Base-by-base conservation (phyloP, 2,113 vertebrate species). In the Mandrillus leucophaeus region DNA sequence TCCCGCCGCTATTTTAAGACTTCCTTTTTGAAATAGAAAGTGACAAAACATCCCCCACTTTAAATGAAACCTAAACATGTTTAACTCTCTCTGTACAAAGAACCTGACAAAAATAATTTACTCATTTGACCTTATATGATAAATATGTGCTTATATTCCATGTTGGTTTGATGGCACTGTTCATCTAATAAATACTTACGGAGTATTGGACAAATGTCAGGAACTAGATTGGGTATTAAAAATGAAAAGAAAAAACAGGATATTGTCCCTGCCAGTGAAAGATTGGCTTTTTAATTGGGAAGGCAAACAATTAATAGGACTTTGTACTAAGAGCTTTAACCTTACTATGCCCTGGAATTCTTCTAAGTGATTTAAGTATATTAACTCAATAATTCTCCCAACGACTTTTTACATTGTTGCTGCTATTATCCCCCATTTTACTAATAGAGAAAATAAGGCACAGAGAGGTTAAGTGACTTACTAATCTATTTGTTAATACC, bases 311-410 rank as follows among this genome's bases (percentile, higher is more conserved):
- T 87, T 82, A 73, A 73, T 57, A 83, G 16, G 8, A 16, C 43
- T 81, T 64, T 55, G n/a, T 25, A 90, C 23, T 59, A 78, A 89
- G 35, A 52, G 35, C 20, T 59, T 16, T 48, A 72, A 27, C 38
- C 45, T 64, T 55, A 45, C 9, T 88, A 12, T 75, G 35, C 32
- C 79, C 32, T 48, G 16, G 52, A 95, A 92, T 50, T 75, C 64
- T 90, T 80, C 70, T 97, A 59, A 52, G 50, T 64, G 40, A 84
- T 89, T 89, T 78, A 40, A 81, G 55, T 82, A 11, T 76, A 82
- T 66, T 96, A 52, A 20, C 32, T 79, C 27, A 85, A 11, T 64
- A 93, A 88, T 93, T 97, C n/a, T 72, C 35, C 81, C 32, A 85
- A 43, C 38, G 85, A 38, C 14, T 4, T 92, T 93, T 48, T 55